Percentiles rank a stretch among this genome's conserved stretches.
Evolutionary conservation across 2,113 vertebrate genomes (phyloP).

Genomic region (Bubo blakistoni): DNA sequence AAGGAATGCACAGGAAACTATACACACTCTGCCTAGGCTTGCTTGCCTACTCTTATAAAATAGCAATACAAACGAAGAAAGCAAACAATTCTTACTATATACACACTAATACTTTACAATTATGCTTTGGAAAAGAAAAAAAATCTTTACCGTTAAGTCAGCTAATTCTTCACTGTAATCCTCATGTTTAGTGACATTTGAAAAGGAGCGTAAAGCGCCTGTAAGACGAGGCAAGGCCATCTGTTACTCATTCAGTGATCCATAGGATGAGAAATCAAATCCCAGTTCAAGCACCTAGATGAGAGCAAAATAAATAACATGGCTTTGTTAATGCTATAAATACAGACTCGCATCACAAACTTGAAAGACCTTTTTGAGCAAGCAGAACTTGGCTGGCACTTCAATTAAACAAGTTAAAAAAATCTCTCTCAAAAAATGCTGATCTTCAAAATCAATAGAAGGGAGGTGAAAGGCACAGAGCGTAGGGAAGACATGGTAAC

Average conservation of each 20-base stretch:
- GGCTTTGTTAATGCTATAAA: constrained; percentile 1
- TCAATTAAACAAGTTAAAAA: background rate
- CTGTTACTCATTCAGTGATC: constrained; percentile 71
- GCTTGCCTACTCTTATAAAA: background rate
- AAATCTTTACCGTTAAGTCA: constrained; percentile 85
- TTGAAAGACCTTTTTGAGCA: background rate
- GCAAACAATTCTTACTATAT: background rate
- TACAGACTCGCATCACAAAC: background rate
- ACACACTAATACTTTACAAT: background rate
- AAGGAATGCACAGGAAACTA: background rate
- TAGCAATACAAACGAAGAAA: constrained; percentile 3
- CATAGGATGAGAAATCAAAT: constrained; percentile 68
- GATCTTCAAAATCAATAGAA: background rate
- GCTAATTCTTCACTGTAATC: constrained; percentile 80
- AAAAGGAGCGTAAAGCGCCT: constrained; percentile 92
- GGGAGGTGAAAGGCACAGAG: background rate
- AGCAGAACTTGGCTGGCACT: background rate
- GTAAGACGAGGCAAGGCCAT: constrained; percentile 96
- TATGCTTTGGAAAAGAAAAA: background rate
- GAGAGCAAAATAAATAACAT: constrained; percentile 39
- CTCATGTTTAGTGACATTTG: constrained; percentile 91
- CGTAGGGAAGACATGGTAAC: background rate
- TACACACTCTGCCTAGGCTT: background rate
- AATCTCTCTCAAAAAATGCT: background rate
- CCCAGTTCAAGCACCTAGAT: constrained; percentile 59